These are phyloP conservation scores for Falco rusticolus DNA, from an alignment of 2,797 vertebrate genomes.

Conservation along the genomic window DNA sequence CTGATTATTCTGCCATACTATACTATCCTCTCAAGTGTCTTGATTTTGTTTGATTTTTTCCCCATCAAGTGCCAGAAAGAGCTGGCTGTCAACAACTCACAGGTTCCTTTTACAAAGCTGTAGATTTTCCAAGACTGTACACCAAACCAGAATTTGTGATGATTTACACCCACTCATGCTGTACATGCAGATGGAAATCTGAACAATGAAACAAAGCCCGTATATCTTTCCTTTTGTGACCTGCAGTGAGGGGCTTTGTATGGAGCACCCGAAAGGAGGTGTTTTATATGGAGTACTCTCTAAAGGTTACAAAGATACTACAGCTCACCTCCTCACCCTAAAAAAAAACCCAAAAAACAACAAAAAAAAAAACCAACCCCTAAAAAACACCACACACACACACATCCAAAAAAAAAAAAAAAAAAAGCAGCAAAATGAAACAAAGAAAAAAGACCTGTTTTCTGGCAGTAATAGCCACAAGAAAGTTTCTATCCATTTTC, in stretches of 20 bases:
- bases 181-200: slow-evolving; percentile 38
- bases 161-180: slow-evolving; percentile 46
- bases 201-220: slow-evolving; percentile 33
- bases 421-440: too few species aligned
- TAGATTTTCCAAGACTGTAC: slow-evolving; percentile 28
- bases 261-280: not conserved
- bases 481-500: not conserved
- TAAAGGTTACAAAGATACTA: not conserved
- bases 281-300: not conserved
- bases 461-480: not conserved
- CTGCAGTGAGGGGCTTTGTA: not conserved
- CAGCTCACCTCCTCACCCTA: not conserved
- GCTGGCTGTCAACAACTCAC: slow-evolving; percentile 17
- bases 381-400: not conserved
- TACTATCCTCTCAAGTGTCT: not conserved
- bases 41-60: slow-evolving; percentile 42
- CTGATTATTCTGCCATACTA: slow-evolving; percentile 14
- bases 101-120: slow-evolving; percentile 53
- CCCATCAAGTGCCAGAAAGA: slow-evolving; percentile 38
- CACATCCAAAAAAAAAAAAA: too few species aligned
- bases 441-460: too few species aligned
- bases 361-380: too few species aligned
- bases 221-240: not conserved
- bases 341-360: not conserved
- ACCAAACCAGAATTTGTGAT: slow-evolving; percentile 52